These are phyloP conservation scores for Cyprinodon diabolis DNA, from an alignment of 2,797 vertebrate genomes.

Conservation along the genomic window DNA sequence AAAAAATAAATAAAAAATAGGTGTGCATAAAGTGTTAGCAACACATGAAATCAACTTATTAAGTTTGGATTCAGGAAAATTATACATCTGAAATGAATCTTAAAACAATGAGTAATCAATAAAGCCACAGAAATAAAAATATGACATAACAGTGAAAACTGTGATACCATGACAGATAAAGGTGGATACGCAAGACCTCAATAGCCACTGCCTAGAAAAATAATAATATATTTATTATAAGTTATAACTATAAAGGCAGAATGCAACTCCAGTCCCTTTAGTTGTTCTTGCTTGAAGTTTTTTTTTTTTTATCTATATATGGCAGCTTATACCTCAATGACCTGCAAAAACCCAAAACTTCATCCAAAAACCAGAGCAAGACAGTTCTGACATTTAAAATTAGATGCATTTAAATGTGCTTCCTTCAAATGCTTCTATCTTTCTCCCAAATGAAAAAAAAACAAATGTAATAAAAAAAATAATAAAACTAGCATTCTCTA, in stretches of 20 bases:
- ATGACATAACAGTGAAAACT: no score
- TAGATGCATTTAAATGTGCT: background rate
- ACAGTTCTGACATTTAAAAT: background rate
- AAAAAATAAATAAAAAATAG: background rate
- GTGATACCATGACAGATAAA: no score
- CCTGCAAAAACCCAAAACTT: background rate
- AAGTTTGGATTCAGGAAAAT: background rate
- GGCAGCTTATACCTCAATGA: background rate
- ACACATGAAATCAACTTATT: no score
- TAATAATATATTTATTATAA: no score
- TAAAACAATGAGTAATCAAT: background rate
- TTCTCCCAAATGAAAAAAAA: background rate
- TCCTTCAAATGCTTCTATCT: background rate
- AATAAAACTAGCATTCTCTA: background rate
- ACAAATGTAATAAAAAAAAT: background rate
- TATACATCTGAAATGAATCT: background rate
- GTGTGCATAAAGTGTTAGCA: no score
- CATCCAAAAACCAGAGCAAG: background rate
- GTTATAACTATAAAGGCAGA: background rate
- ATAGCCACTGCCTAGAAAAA: no score
- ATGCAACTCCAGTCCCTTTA: background rate
- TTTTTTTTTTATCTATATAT: no score
- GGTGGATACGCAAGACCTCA: no score
- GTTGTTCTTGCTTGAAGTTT: background rate
- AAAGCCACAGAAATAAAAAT: background rate